A percentile compares a stretch with the other conserved stretches of the same genome.
Evolutionary conservation across 53 echinoderm and acorn worm species (phyloP).

Genomic region (Stichopus horrens): DNA sequence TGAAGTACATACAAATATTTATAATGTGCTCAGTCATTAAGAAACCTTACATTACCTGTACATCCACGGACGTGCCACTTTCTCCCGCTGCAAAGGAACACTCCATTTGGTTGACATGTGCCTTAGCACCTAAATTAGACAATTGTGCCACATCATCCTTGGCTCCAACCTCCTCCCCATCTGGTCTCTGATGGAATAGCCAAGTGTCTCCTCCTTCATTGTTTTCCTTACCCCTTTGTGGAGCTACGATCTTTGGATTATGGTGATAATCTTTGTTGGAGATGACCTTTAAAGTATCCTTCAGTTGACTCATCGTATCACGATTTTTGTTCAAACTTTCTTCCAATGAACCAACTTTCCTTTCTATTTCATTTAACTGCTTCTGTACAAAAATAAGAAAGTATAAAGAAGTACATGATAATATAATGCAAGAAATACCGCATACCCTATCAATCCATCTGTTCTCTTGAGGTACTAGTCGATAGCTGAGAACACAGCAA

Average conservation of each 20-base stretch:
- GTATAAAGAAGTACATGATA: neutral
- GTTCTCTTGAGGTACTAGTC: too few relatives aligned
- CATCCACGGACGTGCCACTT: slow-evolving; percentile 75
- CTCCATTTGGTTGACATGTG: slow-evolving; percentile 68
- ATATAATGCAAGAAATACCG: neutral
- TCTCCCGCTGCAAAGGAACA: slow-evolving; percentile 79
- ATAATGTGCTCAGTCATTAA: too few relatives aligned
- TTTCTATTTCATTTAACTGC: slow-evolving; percentile 46
- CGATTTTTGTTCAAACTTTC: slow-evolving; percentile 73
- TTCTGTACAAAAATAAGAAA: slow-evolving; percentile 10
- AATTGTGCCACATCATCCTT: slow-evolving; percentile 1
- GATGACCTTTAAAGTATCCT: slow-evolving; percentile 62
- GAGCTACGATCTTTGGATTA: neutral
- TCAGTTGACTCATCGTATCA: slow-evolving; percentile 76
- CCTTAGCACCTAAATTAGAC: slow-evolving; percentile 51
- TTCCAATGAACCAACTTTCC: slow-evolving; percentile 74
- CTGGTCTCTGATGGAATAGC: slow-evolving; percentile 30
- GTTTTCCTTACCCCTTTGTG: neutral
- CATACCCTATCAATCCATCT: too few relatives aligned
- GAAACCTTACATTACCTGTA: slow-evolving; percentile 64
- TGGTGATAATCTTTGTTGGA: neutral
- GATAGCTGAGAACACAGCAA: too few relatives aligned
- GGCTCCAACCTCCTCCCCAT: slow-evolving; percentile 25
- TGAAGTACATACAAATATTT: too few relatives aligned
- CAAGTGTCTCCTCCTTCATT: slow-evolving; percentile 28